Base-by-base conservation (phyloP, 37 sponge, comb jelly and placozoan genomes). In the Aphrocallistes beatrix region DNA sequence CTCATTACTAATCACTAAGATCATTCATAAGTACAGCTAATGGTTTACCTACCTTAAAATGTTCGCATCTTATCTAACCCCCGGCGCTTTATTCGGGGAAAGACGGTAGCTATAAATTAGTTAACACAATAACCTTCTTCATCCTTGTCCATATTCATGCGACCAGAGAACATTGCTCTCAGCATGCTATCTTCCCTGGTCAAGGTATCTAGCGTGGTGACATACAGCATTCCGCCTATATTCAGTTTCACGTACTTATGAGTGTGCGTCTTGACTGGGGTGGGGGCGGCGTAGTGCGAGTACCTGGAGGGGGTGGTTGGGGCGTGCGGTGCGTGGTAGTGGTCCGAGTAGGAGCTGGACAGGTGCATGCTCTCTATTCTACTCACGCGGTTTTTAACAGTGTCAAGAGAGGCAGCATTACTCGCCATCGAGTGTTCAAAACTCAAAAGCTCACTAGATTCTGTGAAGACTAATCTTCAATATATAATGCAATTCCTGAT, bases 161-260 rank as follows among this genome's bases (percentile, higher is more conserved):
- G 86, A 36, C 93, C 94, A 86, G 94, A 96, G 50, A 99, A 99
- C 99, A 99, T 99, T 8, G 96, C 97, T 39, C 94, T 81, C 9
- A 99, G 91, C 99, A 99, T 99, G 39, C 91, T 94, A 38, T 95
- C 99, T 37, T 94, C 90, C 38, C 94, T 92, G 39, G 91, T 88
- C 38, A 99, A 86, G 0, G 99, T 99, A 0, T 88, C 96, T 1
- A 94, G 34, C 36, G 99, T 99, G 23, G 96, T 96, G 36, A 91
- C 88, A 83, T 90, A 93, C 23, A 99, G 91, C 17, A 86, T 83
- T 32, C 99, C 99, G 6, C 99, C 99, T 8, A 99, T 93, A 81
- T 99, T 99, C 36, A 99, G 82, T 82, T 94, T 94, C 36, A 99
- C 93, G 83, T 99, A 99, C 82, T 88, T 81, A 81, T 86, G 81